phyloP scores from a whole-genome alignment of 1,140 invertebrate species.

The Heliconius nattereri region DNA sequence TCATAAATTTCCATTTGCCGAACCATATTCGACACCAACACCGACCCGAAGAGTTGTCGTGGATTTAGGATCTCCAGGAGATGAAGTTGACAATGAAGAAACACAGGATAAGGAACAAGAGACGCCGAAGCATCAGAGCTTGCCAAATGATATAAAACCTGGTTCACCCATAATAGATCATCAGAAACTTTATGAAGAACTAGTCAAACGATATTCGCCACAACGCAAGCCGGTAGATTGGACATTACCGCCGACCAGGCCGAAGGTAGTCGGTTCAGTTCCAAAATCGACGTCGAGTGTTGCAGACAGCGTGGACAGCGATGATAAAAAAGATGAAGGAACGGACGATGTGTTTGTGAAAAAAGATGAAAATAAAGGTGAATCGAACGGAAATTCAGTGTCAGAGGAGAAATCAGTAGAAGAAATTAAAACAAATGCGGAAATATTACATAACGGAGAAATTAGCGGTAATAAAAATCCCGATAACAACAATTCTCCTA shows the following conservation, averaged over 20 bases:
- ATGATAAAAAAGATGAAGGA: conserved; percentile 51
- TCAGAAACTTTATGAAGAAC: conserved; percentile 72
- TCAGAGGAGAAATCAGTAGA: conserved; percentile 34
- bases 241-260: conserved; percentile 70
- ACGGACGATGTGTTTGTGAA: conserved; percentile 70
- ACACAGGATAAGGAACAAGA: conserved; percentile 54
- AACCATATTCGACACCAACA: conserved; percentile 72
- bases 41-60: conserved; percentile 62
- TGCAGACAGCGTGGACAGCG: conserved; percentile 55
- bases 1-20: conserved; percentile 78
- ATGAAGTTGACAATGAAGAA: conserved; percentile 62
- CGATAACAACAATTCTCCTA: conserved; percentile 36
- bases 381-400: background rate
- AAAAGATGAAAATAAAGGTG: conserved; percentile 47
- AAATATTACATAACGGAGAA: conserved; percentile 58
- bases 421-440: conserved; percentile 45
- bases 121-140: conserved; percentile 55
- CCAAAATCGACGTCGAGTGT: conserved; percentile 70
- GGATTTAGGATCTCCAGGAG: conserved; percentile 58
- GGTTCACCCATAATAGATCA: conserved; percentile 64
- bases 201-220: conserved; percentile 74
- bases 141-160: conserved; percentile 50
- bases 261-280: conserved; percentile 70
- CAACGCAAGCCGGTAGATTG: conserved; percentile 72
- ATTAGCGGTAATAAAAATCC: conserved; percentile 34